phyloP scores from a whole-genome alignment of 2,888 invertebrate species.

The Epinotia bilunana region DNA sequence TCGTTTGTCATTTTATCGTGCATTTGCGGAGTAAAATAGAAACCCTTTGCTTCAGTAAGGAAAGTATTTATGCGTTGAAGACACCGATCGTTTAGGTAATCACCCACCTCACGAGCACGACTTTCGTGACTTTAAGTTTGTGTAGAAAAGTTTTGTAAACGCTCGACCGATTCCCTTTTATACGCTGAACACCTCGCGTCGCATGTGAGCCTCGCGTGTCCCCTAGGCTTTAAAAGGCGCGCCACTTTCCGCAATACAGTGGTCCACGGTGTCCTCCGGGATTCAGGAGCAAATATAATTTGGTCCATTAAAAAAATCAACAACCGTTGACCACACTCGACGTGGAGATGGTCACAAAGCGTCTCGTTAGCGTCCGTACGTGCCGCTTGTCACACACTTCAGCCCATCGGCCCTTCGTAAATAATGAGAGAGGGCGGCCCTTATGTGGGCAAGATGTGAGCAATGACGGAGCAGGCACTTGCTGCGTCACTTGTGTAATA shows the following conservation, averaged over 20 bases:
- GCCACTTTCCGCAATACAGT: slow-evolving; percentile 65
- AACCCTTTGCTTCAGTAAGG: slow-evolving; percentile 19
- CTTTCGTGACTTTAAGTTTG: slow-evolving; percentile 47
- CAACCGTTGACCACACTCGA: slow-evolving; percentile 79
- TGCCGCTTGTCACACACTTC: slow-evolving; percentile 83
- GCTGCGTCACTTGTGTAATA: slow-evolving; percentile 16
- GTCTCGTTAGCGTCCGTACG: slow-evolving; percentile 83
- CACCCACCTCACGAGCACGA: slow-evolving; percentile 41
- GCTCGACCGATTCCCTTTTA: slow-evolving; percentile 47
- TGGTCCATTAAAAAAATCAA: slow-evolving; percentile 83
- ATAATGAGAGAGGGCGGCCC: slow-evolving; percentile 80
- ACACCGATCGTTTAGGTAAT: slow-evolving; percentile 34
- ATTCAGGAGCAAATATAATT: slow-evolving; percentile 75
- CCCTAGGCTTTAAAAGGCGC: slow-evolving; percentile 73
- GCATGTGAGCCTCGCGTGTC: slow-evolving; percentile 67
- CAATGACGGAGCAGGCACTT: slow-evolving; percentile 58
- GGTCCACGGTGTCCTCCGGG: slow-evolving; percentile 64
- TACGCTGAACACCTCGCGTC: slow-evolving; percentile 61
- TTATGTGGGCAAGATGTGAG: slow-evolving; percentile 58
- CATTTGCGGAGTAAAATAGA: slow-evolving; percentile 10
- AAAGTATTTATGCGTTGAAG: slow-evolving; percentile 31
- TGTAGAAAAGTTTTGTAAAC: slow-evolving; percentile 47
- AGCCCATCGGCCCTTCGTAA: slow-evolving; percentile 83
- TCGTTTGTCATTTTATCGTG: slow-evolving; percentile 29
- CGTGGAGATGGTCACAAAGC: slow-evolving; percentile 81